Base-by-base conservation (phyloP, 2,888 invertebrate genomes). In the Meteorus cinctellus region DNA sequence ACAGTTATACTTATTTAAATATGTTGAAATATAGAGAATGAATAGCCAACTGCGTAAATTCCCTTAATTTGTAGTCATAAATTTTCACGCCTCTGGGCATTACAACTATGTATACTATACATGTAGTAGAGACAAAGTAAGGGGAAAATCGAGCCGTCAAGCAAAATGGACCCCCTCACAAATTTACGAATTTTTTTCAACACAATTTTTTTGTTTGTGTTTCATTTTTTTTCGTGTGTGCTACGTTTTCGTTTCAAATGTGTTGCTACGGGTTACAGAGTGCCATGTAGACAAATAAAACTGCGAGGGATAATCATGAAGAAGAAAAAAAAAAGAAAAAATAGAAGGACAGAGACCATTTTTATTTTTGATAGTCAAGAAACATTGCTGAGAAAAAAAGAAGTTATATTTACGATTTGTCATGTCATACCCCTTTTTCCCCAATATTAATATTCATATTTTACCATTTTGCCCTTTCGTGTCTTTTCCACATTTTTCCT, bases 11-110 rank as follows among this genome's bases (percentile, higher is more conserved):
- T 27, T 19, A 67, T 63, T 75, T 71, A 60, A 41, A 65, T 72
- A 68, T 24, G 62, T 41, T 72, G 51, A 72, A 41, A 65, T 72
- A 68, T 24, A 51, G 63, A 45, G 67, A 63, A 68, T 55, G 51
- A 65, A 73, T 59, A 41, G 16, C 60, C 73, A 73, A 24, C 66
- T 59, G 60, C 41, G 41, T 55, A 67, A 55, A 67, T 73, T 73
- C 45, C 12, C 67, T 73, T 60, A 60, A 73, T 67, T 59, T 34
- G 16, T 36, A 5, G 36, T 34, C 36, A 19, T 34, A 41, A 65
- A 65, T 65, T 65, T 55, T 65, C 65, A 34, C 65, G 8, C 65
- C 34, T 62, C 5, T n/a, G n/a, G 31, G 29, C 31, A 62, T 62
- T 2, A 16, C 16, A 29, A 14, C 14, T 2, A 16, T 31, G 27